Evolutionary conservation across 1,140 invertebrate species (phyloP).

Genomic region (Brevipalpus yothersi): DNA sequence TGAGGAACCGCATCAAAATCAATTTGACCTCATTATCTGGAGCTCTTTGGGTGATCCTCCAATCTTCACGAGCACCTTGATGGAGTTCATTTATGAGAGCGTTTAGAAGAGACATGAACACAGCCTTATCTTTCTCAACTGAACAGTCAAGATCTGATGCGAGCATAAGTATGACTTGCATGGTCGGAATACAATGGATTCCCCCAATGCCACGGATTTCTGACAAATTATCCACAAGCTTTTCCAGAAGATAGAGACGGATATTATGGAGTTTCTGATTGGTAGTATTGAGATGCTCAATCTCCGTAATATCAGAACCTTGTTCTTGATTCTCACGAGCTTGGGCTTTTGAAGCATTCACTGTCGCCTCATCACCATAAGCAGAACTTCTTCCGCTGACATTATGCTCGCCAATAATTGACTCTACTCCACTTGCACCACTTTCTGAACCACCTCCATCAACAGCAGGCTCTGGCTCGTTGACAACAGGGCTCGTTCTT

Average conservation of each 20-base stretch:
- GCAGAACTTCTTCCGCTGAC: slow-evolving; percentile 57
- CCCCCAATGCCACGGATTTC: slow-evolving; percentile 37
- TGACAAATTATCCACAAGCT: slow-evolving; percentile 34
- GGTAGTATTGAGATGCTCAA: not conserved
- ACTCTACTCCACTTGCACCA: slow-evolving; percentile 55
- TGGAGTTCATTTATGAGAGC: slow-evolving; percentile 49
- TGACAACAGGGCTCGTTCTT: slow-evolving; percentile 53
- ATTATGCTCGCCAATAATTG: slow-evolving; percentile 46
- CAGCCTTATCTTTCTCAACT: slow-evolving; percentile 46
- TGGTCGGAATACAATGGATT: slow-evolving; percentile 59
- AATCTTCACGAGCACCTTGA: slow-evolving; percentile 27
- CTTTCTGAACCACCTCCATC: not conserved
- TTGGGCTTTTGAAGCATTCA: slow-evolving; percentile 17
- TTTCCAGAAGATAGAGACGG: slow-evolving; percentile 37
- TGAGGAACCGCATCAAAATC: slow-evolving; percentile 54
- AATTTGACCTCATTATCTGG: slow-evolving; percentile 53
- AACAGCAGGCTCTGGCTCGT: slow-evolving; percentile 14
- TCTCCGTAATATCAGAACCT: not conserved
- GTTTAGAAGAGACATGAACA: slow-evolving; percentile 44
- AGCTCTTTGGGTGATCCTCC: slow-evolving; percentile 27
- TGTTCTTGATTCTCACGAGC: not conserved
- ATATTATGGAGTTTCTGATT: slow-evolving; percentile 30
- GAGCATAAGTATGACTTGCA: slow-evolving; percentile 39
- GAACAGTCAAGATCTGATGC: slow-evolving; percentile 64
- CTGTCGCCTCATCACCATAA: slow-evolving; percentile 40